Evolutionary conservation across 2,797 vertebrate species (phyloP), one percentile per base, ranked within the genome.

Genomic region (Acanthiza pusilla): DNA sequence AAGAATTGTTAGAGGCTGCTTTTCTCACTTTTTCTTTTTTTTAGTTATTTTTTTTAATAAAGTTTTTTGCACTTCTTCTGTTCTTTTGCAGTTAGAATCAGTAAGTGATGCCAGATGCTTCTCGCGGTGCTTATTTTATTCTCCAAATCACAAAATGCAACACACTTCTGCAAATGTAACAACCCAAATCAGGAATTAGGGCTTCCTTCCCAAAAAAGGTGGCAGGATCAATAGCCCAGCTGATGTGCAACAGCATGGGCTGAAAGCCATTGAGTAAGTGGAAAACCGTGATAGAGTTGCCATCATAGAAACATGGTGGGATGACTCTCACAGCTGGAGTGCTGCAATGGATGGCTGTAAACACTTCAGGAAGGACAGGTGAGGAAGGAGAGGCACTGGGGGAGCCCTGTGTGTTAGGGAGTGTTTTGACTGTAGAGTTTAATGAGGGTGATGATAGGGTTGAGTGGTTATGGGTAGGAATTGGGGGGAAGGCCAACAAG

Each of bases 31-130:
- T 96, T 54, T 96, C 48, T 16, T 30, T 55, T 55, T 96, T 95
- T 96, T 86, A 97, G 82, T 96, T 97, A 62, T 97, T 97, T 94
- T 94, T 97, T 94, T 97, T 97, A 68, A 96, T 62, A 2, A 97
- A 95, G 66, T 97, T 51, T 48, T 50, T 51, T 68, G 8, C 15
- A 38, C 20, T 68, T 68, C 38, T 68, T 30, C 34, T 38, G 17
- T n/a, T 61, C n/a, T 61, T 61, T 75, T n/a, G 22, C 57, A 15
- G 81, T 92, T 61, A 72, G 74, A 90, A 58, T 32, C 26, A 79
- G 60, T 72, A 66, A 89, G 36, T 58, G 47, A 72, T 65, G 65
- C 50, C 25, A 85, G 61, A 53, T 30, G 20, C 40, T 75, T 89
- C 51, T 65, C 3, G 1, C 18, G 40, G 61, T 93, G 80, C 9